Conservation (phyloP, 2,888 invertebrate species). For the Phyllotreta striolata region DNA sequence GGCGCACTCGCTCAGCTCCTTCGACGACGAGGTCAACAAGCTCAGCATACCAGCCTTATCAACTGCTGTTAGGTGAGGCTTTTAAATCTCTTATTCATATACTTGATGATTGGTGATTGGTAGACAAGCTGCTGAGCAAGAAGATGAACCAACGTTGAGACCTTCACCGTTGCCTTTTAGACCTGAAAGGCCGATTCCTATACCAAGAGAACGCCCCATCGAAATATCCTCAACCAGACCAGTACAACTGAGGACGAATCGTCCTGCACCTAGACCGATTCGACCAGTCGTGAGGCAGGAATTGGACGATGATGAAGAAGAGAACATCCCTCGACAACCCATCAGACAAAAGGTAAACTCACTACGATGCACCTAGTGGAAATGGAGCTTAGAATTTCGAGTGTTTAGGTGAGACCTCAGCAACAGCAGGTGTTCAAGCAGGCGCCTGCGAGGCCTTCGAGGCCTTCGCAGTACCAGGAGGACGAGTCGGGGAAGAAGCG, state of each 20-base stretch:
- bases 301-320: slow-evolving; percentile 46
- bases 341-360: slow-evolving; percentile 44
- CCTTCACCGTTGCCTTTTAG: slow-evolving; percentile 52
- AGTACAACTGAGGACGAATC: slow-evolving; percentile 31
- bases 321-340: slow-evolving; percentile 40
- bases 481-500: slow-evolving; percentile 59
- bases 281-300: slow-evolving; percentile 48
- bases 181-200: slow-evolving; percentile 57
- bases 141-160: slow-evolving; percentile 32
- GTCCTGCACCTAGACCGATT: slow-evolving; percentile 32
- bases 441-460: slow-evolving; percentile 49
- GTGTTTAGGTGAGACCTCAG: slow-evolving; percentile 40
- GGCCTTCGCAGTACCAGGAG: slow-evolving; percentile 50
- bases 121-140: slow-evolving; percentile 45
- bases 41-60: slow-evolving; percentile 49
- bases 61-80: slow-evolving; percentile 24
- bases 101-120: too few species aligned
- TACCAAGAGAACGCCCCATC: slow-evolving; percentile 52
- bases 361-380: neutral
- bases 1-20: slow-evolving; percentile 43
- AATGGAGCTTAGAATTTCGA: neutral
- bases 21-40: slow-evolving; percentile 55
- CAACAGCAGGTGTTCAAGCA: slow-evolving; percentile 56
- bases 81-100: too few species aligned
- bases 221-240: slow-evolving; percentile 41